Percentiles rank a stretch among this genome's conserved stretches.
Evolutionary conservation across 1,140 invertebrate genomes (phyloP).

Genomic region (Drosophila rufa): DNA sequence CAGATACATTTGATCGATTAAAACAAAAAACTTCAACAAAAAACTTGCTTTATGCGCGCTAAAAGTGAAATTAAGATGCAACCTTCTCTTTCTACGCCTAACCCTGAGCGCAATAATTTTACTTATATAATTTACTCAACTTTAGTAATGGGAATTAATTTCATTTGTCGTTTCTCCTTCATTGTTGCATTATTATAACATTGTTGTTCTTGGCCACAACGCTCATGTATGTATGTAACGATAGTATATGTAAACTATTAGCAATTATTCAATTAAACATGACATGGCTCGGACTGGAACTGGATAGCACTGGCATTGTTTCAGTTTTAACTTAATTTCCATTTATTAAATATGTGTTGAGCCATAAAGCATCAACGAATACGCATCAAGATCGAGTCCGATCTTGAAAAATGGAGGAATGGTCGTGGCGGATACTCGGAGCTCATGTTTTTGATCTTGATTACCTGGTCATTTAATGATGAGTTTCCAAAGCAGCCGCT

Average conservation of each 20-base stretch:
- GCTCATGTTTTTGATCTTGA: constrained; percentile 49
- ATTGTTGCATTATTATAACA: constrained; percentile 46
- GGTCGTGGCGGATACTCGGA: constrained; percentile 32
- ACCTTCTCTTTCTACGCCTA: constrained; percentile 29
- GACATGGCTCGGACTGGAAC: constrained; percentile 40
- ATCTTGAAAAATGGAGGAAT: constrained; percentile 31
- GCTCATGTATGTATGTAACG: not conserved
- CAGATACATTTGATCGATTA: constrained; percentile 49
- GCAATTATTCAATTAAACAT: constrained; percentile 59
- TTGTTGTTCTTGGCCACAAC: constrained; percentile 43
- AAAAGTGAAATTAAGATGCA: constrained; percentile 66
- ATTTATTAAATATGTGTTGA: constrained; percentile 56
- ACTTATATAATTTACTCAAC: constrained; percentile 54
- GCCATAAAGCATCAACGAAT: constrained; percentile 24
- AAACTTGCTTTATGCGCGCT: constrained; percentile 27
- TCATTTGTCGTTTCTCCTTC: constrained; percentile 60
- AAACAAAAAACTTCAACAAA: constrained; percentile 63
- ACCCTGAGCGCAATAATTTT: constrained; percentile 47
- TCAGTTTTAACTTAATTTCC: constrained; percentile 32
- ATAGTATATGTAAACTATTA: constrained; percentile 23
- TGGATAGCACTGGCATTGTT: constrained; percentile 63
- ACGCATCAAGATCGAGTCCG: constrained; percentile 31
- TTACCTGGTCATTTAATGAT: constrained; percentile 50
- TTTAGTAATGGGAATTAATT: constrained; percentile 57
- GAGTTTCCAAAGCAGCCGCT: constrained; percentile 26